These are phyloP conservation scores for Hemichromis elongatus DNA, from an alignment of 2,113 vertebrate genomes.

Conservation along the genomic window DNA sequence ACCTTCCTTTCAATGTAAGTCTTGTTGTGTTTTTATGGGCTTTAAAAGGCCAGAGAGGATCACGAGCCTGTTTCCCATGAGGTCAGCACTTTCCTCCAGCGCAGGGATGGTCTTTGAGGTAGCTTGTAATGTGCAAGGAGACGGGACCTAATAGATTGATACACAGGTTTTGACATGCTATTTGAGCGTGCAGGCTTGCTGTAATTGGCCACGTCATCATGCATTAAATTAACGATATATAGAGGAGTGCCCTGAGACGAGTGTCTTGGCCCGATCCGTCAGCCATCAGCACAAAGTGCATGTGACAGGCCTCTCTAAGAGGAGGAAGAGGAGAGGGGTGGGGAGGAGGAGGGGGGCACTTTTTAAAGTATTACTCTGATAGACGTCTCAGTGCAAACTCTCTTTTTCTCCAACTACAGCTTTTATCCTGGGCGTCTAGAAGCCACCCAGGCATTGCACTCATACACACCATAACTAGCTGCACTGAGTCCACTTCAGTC, in stretches of 20 bases:
- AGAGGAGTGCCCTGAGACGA: constrained; percentile 85
- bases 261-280: constrained; percentile 85
- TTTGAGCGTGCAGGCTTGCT: constrained; percentile 83
- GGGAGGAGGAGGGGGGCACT: constrained; percentile 34
- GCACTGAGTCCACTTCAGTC: background rate
- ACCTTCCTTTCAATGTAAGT: constrained; percentile 11
- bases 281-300: constrained; percentile 78
- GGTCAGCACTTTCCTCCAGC: constrained; percentile 71
- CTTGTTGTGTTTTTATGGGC: constrained; percentile 54
- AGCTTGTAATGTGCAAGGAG: constrained; percentile 80
- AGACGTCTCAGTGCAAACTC: constrained; percentile 47
- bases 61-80: constrained; percentile 72
- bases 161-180: constrained; percentile 91
- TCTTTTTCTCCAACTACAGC: background rate
- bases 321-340: constrained; percentile 48
- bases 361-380: constrained; percentile 60
- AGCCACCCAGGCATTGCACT: background rate
- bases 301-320: constrained; percentile 73
- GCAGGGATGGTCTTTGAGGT: constrained; percentile 71
- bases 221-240: constrained; percentile 88
- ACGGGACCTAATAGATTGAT: constrained; percentile 84
- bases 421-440: constrained; percentile 5
- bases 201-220: constrained; percentile 91
- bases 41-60: constrained; percentile 62
- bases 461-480: background rate